Evolutionary conservation across 2,888 invertebrate species (phyloP).

Genomic region (Drosophila siamana): DNA sequence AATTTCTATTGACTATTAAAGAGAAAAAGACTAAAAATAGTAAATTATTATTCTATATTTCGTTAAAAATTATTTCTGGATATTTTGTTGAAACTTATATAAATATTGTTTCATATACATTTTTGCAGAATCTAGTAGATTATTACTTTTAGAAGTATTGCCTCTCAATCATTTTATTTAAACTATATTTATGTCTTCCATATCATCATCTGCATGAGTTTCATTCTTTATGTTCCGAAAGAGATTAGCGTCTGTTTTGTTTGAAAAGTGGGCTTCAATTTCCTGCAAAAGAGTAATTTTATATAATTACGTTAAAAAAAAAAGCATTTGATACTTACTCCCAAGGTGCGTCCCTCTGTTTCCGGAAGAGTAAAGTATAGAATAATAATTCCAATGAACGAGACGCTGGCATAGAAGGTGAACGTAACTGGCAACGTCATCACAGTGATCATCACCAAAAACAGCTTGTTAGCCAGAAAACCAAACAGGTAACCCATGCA

Average conservation of each 20-base stretch:
- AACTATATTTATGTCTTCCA: not conserved
- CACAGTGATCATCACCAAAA: constrained; percentile 84
- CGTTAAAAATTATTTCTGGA: too few species aligned
- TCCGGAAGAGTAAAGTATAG: constrained; percentile 19
- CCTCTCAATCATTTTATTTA: not conserved
- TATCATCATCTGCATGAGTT: not conserved
- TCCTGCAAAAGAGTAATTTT: not conserved
- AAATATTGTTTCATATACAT: too few species aligned
- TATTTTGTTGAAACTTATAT: too few species aligned
- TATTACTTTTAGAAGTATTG: not conserved
- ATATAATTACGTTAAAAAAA: not conserved
- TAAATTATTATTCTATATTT: too few species aligned
- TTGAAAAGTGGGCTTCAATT: constrained; percentile 26
- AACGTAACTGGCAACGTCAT: constrained; percentile 14
- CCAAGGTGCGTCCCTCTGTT: constrained; percentile 19
- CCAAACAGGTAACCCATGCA: constrained; percentile 91
- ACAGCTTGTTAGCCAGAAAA: constrained; percentile 91
- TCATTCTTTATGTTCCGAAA: not conserved
- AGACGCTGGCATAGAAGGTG: constrained; percentile 18
- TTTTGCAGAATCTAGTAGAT: not conserved
- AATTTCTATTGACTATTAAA: too few species aligned
- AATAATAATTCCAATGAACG: constrained; percentile 7
- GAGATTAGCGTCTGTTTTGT: constrained; percentile 9
- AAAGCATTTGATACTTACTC: constrained; percentile 4
- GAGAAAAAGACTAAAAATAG: too few species aligned